Evolutionary conservation across 2,888 invertebrate species (phyloP).

Genomic region (Steinernema scapterisci): DNA sequence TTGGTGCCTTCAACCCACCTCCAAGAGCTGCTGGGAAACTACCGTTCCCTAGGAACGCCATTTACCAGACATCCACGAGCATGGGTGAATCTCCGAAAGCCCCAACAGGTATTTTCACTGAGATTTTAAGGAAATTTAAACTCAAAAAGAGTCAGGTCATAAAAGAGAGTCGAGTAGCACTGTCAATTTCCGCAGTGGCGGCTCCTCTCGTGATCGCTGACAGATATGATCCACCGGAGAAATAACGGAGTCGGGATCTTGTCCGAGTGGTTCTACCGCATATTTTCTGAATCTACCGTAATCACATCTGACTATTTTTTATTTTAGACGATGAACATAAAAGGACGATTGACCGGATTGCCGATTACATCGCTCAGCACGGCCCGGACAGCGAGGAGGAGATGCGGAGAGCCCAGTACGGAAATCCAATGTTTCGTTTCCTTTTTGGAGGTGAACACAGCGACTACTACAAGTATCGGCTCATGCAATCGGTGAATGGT

Average conservation of each 20-base stretch:
- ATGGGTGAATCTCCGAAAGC: too few species aligned
- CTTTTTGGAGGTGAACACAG: constrained; percentile 93
- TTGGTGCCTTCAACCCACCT: constrained; percentile 4
- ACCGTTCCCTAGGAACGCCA: not conserved
- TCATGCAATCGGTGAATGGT: constrained; percentile 20
- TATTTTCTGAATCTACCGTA: too few species aligned
- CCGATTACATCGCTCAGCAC: constrained; percentile 97
- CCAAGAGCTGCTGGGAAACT: not conserved
- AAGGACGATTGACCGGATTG: constrained; percentile 96
- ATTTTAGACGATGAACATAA: constrained; percentile 83
- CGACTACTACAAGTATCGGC: constrained; percentile 87
- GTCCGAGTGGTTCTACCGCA: too few species aligned
- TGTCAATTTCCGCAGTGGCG: too few species aligned
- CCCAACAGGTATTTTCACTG: constrained; percentile 10
- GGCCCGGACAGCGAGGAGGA: constrained; percentile 93
- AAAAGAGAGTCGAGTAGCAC: too few species aligned
- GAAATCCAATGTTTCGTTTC: constrained; percentile 95
- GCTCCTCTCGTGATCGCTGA: too few species aligned
- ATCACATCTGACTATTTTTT: constrained; percentile 26
- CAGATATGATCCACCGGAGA: too few species aligned
- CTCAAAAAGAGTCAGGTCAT: too few species aligned
- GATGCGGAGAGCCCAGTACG: constrained; percentile 96
- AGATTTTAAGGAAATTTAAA: too few species aligned
- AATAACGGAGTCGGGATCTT: too few species aligned
- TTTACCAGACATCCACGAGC: not conserved